Evolutionary conservation across 2,113 vertebrate species (phyloP).

Genomic region (Fregetta grallaria): DNA sequence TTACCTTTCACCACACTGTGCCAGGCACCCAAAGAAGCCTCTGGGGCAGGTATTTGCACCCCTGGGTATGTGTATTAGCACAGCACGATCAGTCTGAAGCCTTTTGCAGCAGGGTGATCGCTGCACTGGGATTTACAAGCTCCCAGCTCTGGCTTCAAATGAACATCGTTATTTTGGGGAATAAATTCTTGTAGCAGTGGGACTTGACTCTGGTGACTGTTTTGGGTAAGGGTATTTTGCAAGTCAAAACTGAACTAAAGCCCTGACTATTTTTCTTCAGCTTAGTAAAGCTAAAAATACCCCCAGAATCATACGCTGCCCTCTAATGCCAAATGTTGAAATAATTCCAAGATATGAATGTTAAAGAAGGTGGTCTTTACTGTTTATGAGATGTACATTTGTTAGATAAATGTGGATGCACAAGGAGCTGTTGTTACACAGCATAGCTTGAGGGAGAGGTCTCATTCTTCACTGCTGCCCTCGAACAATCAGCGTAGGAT

Average conservation of each 20-base stretch:
- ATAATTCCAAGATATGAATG: background rate
- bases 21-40: background rate
- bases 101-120: background rate
- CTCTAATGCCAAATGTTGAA: background rate
- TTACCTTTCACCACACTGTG: background rate
- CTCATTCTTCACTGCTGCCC: background rate
- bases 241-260: background rate
- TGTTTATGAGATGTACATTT: background rate
- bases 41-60: background rate
- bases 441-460: background rate
- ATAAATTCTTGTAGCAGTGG: background rate
- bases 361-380: background rate
- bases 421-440: background rate
- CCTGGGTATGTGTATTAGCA: background rate
- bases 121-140: background rate
- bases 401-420: background rate
- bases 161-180: background rate
- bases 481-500: background rate
- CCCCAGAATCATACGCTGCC: background rate
- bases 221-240: background rate
- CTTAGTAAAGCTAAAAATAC: background rate
- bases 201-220: background rate
- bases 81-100: background rate
- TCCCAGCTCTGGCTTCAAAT: background rate
- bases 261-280: background rate